Conservation (phyloP, 2,797 vertebrate genomes). For the Odontamblyopus lacepedii region DNA sequence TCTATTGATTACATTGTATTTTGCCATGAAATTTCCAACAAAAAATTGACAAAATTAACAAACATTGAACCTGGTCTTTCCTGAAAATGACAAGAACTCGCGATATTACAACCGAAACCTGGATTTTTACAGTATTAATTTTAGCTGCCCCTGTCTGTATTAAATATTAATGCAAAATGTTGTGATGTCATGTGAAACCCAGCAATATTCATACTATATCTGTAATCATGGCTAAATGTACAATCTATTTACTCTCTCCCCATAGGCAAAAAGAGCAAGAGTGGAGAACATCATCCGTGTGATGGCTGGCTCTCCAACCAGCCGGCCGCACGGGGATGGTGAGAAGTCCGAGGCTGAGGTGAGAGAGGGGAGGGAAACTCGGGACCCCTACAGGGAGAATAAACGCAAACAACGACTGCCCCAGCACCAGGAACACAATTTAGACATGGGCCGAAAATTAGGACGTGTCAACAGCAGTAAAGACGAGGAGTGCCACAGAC, state of each 20-base stretch:
- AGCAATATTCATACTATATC: not conserved
- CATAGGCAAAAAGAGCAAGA: conserved; percentile 86
- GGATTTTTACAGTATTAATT: too few relatives aligned
- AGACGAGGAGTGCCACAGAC: conserved; percentile 79
- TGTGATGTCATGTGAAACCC: not conserved
- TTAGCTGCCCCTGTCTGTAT: too few relatives aligned
- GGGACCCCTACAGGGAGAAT: conserved; percentile 74
- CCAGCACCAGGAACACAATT: conserved; percentile 77
- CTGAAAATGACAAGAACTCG: too few relatives aligned
- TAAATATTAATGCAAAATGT: not conserved
- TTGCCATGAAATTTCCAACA: too few relatives aligned
- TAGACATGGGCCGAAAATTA: conserved; percentile 37
- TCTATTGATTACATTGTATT: too few relatives aligned
- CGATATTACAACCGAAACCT: too few relatives aligned
- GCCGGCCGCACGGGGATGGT: conserved; percentile 57
- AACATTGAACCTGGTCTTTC: too few relatives aligned
- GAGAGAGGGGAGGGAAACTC: conserved; percentile 62
- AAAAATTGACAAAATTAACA: too few relatives aligned
- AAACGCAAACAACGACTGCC: conserved; percentile 87
- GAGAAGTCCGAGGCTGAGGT: conserved; percentile 56
- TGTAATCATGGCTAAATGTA: not conserved
- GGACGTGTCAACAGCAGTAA: conserved; percentile 55
- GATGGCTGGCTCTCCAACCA: conserved; percentile 83
- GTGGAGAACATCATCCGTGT: conserved; percentile 92
- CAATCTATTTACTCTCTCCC: not conserved